A percentile compares a stretch with the other conserved stretches of the same genome.
Conservation (phyloP, 2,797 vertebrate genomes). For the Natrix natrix region DNA sequence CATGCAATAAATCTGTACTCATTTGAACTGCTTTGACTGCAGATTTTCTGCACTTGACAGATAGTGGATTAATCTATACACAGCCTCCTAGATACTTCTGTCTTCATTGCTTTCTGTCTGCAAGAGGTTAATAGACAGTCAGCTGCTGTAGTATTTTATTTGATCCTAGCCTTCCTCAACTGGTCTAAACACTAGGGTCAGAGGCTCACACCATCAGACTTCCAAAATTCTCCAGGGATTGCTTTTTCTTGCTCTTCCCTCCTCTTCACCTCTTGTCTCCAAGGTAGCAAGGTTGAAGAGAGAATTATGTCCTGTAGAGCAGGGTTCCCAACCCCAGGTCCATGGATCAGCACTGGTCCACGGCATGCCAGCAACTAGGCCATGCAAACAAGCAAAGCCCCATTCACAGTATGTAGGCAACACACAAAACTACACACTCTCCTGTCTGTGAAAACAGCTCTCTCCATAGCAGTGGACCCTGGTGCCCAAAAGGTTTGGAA, state of each 20-base stretch:
- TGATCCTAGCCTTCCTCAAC: not conserved
- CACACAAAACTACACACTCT: no score
- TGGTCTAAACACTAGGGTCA: not conserved
- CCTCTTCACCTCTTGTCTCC: not conserved
- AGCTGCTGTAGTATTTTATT: not conserved
- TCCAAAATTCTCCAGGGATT: not conserved
- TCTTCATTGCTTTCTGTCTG: not conserved
- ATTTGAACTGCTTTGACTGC: not conserved
- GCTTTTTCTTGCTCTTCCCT: no score
- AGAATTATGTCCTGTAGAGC: not conserved
- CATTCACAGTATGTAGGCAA: no score
- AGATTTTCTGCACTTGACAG: not conserved
- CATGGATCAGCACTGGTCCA: no score
- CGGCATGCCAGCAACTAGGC: no score
- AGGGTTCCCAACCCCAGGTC: no score
- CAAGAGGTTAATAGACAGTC: not conserved
- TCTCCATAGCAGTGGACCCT: no score
- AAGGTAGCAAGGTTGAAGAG: not conserved
- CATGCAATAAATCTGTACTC: not conserved
- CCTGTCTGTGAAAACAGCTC: no score
- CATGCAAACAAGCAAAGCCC: no score
- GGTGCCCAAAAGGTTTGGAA: no score
- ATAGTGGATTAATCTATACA: not conserved
- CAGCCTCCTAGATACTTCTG: not conserved
- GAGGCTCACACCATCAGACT: not conserved